phyloP scores from a whole-genome alignment of 2,888 invertebrate genomes.

The Calephelis perditalis region DNA sequence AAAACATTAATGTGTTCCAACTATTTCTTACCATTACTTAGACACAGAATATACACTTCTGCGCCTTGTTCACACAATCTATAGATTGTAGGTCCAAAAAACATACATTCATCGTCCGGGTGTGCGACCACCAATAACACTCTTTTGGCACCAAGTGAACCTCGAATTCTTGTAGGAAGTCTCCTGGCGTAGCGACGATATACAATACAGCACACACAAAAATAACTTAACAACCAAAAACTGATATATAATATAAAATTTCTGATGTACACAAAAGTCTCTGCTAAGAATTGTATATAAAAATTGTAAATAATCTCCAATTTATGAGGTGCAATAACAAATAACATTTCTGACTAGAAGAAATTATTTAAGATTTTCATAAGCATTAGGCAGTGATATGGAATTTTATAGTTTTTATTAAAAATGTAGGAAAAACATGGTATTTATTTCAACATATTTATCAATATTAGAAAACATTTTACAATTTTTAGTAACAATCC shows the following conservation, averaged over 20 bases:
- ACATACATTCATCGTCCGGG: slow-evolving; percentile 99
- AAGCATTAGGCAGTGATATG: neutral
- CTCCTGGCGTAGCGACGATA: slow-evolving; percentile 73
- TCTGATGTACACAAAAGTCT: slow-evolving; percentile 54
- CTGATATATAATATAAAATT: slow-evolving; percentile 68
- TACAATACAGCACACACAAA: slow-evolving; percentile 67
- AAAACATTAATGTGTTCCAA: neutral
- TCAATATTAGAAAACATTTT: too few relatives aligned
- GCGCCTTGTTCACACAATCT: slow-evolving; percentile 81
- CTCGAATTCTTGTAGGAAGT: slow-evolving; percentile 65
- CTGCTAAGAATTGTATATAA: slow-evolving; percentile 56
- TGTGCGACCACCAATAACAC: slow-evolving; percentile 94
- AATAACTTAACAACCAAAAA: slow-evolving; percentile 75
- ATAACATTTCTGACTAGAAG: slow-evolving; percentile 55
- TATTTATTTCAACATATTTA: too few relatives aligned
- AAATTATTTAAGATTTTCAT: slow-evolving; percentile 11
- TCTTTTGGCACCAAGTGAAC: slow-evolving; percentile 73
- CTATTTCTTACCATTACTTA: slow-evolving; percentile 84
- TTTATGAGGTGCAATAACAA: slow-evolving; percentile 43
- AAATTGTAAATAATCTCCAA: slow-evolving; percentile 51
- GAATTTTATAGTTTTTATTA: too few relatives aligned
- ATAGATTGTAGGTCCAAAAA: slow-evolving; percentile 94
- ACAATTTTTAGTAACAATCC: too few relatives aligned
- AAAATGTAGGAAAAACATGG: too few relatives aligned
- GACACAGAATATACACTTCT: slow-evolving; percentile 88